Percentiles rank a stretch among this genome's conserved stretches.
Evolutionary conservation across 2,113 vertebrate species (phyloP).

Genomic region (Eptesicus fuscus): DNA sequence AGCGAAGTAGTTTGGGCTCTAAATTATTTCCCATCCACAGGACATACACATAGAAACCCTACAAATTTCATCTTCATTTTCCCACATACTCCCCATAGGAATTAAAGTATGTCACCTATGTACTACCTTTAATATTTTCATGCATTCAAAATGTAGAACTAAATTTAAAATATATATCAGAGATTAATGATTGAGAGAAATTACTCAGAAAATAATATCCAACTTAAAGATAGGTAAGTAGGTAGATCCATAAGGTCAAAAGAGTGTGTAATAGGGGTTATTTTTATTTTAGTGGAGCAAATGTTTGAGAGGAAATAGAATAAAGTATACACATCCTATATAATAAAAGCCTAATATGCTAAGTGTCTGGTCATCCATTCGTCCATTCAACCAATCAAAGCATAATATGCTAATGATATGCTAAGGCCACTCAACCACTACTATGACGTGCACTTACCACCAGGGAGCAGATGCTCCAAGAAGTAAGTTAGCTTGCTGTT

Average conservation of each 20-base stretch:
- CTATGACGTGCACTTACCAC: too few relatives aligned
- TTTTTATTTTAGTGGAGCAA: neutral
- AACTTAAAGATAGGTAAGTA: neutral
- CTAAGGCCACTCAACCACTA: too few relatives aligned
- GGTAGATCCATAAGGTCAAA: neutral
- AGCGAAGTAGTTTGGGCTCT: conserved; percentile 56
- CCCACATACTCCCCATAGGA: neutral
- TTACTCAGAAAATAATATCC: neutral
- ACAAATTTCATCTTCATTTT: neutral
- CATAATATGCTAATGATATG: too few relatives aligned
- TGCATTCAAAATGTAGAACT: neutral
- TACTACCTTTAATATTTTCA: neutral
- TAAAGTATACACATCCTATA: neutral
- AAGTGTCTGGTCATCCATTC: too few relatives aligned
- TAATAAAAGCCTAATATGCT: too few relatives aligned
- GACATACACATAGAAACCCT: neutral
- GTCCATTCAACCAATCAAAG: too few relatives aligned
- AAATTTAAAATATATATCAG: neutral
- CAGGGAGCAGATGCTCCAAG: too few relatives aligned
- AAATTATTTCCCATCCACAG: neutral
- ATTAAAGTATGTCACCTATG: neutral
- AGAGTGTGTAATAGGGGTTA: neutral
- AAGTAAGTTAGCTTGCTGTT: too few relatives aligned
- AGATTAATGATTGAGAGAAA: neutral
- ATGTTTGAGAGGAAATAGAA: neutral